Base-by-base conservation (phyloP, 2,113 vertebrate genomes). In the Prolemur simus region DNA sequence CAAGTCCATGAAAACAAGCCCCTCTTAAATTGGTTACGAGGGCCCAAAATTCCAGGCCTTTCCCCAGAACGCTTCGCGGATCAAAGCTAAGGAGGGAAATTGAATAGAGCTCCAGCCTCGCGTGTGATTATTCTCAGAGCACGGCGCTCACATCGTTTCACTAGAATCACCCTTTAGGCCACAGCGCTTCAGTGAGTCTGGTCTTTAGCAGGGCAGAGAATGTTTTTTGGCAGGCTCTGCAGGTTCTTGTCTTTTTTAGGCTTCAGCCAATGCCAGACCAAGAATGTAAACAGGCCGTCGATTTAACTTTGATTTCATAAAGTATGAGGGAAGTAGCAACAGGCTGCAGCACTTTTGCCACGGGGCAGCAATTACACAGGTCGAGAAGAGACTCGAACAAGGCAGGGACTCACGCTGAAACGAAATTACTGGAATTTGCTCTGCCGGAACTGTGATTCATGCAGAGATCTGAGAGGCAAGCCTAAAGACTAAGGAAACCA, bases 361-460 rank as follows among this genome's bases (percentile, higher is more conserved):
- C 78, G 86, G 42, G 90, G 96, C 54, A 34, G 94, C 68, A 74
- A 87, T 76, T 92, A 95, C 74, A 74, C 87, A 73, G 84, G 87
- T 49, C 60, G 84, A 87, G 84, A 64, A 37, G 83, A 89, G 66
- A 54, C 76, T 60, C 39, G 68, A 71, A 63, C 42, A 78, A 90
- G 64, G 69, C 81, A 11, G 89, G 42, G 86, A 86, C 85, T 89
- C 34, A 2, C 3, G 73, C 42, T 49, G 96, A 58, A 76, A 39
- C 20, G 18, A 92, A 83, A 90, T 78, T 25, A 78, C 15, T 18
- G 77, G 92, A 73, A 89, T 63, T 66, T 60, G 80, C 89, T 76
- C 90, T 25, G 78, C 87, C 1, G 1, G 90, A 89, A 63, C 80
- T 47, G 27, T 20, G 73, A 78, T 21, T 95, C 94, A 42, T 7